Evolutionary conservation across 2,797 vertebrate species (phyloP), one percentile per base, ranked within the genome.

Genomic region (Florisuga fusca): DNA sequence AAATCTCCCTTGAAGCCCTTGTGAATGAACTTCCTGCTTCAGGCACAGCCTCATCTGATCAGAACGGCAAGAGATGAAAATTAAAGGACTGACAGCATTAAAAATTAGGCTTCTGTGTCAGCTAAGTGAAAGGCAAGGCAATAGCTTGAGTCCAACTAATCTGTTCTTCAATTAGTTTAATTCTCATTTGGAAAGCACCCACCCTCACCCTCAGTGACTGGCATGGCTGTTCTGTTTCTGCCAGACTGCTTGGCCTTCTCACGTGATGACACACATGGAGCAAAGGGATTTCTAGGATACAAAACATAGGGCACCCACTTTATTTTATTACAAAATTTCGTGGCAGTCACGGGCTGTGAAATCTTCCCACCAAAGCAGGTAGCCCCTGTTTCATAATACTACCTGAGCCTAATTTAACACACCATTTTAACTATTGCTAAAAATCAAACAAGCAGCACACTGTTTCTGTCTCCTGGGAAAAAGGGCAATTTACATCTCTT

Each of bases 361-460:
- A 15, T 38, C 0, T 13, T 41, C 38, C 38, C 41, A 10, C 9
- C 54, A 15, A 61, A 55, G 48, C 9, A 82, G 53, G 31, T 26
- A 61, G 69, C 67, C 84, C 63, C 87, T 38, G 15, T 66, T 94
- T 73, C 64, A 12, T 34, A 21, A n/a, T n/a, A 33, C 41, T 74
- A 88, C 83, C 33, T 51, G 23, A 4, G 9, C 66, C 59, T 90
- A 84, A 93, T 84, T 84, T 76, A 86, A 73, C 36, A 72, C 18
- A 67, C 64, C 5, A 26, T 90, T 90, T 96, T 85, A 96, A 93
- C 94, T 96, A 96, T 78, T 84, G 84, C 55, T 90, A 94, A 95
- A 90, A 93, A 66, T 85, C 84, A 83, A 93, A 81, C 53, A 85
- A 85, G 75, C 51, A 89, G 83, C 59, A 67, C 20, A 43, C 72